A percentile compares a stretch with the other conserved stretches of the same genome.
These are phyloP conservation scores for Columba livia DNA, from an alignment of 2,113 vertebrate genomes.

Conservation along the genomic window DNA sequence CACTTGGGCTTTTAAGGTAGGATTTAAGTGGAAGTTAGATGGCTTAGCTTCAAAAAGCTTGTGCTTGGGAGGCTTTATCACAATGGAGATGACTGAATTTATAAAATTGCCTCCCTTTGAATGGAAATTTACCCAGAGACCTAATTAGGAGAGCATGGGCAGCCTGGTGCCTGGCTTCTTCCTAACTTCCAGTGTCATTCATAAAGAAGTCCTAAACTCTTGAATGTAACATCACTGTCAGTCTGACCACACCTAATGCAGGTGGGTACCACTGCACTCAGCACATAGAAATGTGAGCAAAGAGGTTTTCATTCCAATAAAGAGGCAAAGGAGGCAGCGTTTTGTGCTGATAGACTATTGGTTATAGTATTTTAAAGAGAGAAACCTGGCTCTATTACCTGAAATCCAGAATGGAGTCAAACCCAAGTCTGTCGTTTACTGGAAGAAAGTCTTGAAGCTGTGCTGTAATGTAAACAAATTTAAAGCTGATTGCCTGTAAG, in stretches of 20 bases:
- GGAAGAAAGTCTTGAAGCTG: background rate
- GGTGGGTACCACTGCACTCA: fast-evolving
- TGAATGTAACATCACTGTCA: background rate
- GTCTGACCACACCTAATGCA: background rate
- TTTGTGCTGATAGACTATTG: background rate
- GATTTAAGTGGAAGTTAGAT: background rate
- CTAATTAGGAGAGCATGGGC: background rate
- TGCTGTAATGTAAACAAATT: background rate
- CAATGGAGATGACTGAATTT: background rate
- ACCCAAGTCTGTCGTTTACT: background rate
- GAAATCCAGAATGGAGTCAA: background rate
- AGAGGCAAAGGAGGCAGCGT: background rate
- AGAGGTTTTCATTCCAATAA: background rate
- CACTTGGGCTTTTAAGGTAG: background rate
- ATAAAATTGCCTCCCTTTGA: background rate
- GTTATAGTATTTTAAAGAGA: background rate
- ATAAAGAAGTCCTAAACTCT: background rate
- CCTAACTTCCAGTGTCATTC: background rate
- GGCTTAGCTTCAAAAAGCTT: background rate
- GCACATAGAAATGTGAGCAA: background rate
- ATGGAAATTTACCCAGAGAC: background rate
- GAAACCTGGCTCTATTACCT: background rate
- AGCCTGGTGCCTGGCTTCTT: background rate
- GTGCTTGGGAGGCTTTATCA: background rate
- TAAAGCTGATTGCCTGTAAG: background rate